A percentile compares a stretch with the other conserved stretches of the same genome.
Conservation (phyloP, 2,113 vertebrate genomes). For the Anseranas semipalmata region DNA sequence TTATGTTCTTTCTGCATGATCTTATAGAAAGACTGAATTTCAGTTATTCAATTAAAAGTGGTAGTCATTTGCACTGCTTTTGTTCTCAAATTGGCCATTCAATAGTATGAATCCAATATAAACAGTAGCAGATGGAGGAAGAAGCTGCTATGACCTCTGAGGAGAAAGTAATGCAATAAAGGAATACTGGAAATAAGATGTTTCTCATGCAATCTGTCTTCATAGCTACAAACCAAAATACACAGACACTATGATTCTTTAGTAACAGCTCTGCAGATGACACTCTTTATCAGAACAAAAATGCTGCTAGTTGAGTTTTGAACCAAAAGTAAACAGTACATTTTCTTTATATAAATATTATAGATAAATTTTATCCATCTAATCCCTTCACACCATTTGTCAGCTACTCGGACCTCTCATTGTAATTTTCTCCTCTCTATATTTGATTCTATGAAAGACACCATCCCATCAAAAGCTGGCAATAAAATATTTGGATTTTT, state of each 20-base stretch:
- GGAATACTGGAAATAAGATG: background rate
- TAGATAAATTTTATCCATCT: background rate
- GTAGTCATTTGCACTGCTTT: background rate
- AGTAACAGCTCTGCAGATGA: background rate
- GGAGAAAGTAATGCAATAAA: background rate
- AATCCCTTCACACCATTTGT: background rate
- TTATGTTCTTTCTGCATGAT: background rate
- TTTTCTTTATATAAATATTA: background rate
- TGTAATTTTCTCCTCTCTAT: background rate
- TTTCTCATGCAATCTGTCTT: background rate
- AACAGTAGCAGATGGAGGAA: background rate
- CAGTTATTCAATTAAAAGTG: background rate
- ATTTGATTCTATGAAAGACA: background rate
- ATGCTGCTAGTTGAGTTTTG: background rate
- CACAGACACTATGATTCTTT: background rate
- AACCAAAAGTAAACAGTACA: background rate
- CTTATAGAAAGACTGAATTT: background rate
- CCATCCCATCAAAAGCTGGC: background rate
- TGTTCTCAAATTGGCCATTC: background rate
- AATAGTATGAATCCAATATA: background rate
- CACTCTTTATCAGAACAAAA: background rate
- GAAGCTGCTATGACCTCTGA: background rate
- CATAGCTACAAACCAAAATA: background rate
- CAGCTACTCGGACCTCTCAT: background rate
- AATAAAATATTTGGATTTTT: background rate